Evolutionary conservation across 64 coral and sea anemone genomes (phyloP), one percentile per base, ranked within the genome.

Genomic region (Dendrophyllia cribrosa): DNA sequence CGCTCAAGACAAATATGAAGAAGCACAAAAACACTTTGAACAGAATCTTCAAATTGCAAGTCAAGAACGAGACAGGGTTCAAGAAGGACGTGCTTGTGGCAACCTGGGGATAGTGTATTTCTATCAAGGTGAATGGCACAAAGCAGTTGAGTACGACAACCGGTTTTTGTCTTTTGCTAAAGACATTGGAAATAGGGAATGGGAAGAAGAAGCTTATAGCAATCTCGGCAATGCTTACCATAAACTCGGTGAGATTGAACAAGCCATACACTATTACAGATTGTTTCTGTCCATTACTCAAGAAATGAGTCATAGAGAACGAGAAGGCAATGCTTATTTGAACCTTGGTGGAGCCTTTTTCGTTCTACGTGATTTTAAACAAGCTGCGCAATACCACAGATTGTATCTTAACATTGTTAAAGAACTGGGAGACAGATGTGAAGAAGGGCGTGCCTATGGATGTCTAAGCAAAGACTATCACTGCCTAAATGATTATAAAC

Each of bases 321-420:
- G 17, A 34, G 73, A 75, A 75, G 73, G 73, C 46, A 75, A 48
- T 75, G 73, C 19, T 51, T 75, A 75, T 75, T 34, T 34, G 47
- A 19, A 75, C 9, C 73, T 75, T 75, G 73, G 73, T 48, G 73
- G 44, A 1, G 73, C 47, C 47, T 75, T 48, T 51, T 6, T 51
- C 6, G 45, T 14, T 51, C 13, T 75, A 48, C 14, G 16, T 51
- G 47, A 75, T 44, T 75, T 75, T 51, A 34, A 50, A 75, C 73
- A 44, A 7, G 73, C 73, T 51, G 19, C 48, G 46, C 45, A n/a
- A 17, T 51, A 75, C 20, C 73, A 75, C 1, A 16, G 48, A 51
- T 51, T 75, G 45, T 17, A 19, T 16, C 73, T 75, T 20, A 51
- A 51, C 73, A 75, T 75, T 19, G 43, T 34, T 34, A 34, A 34